Evolutionary conservation across 2,113 vertebrate species (phyloP).

Genomic region (Paedocypris sp.): DNA sequence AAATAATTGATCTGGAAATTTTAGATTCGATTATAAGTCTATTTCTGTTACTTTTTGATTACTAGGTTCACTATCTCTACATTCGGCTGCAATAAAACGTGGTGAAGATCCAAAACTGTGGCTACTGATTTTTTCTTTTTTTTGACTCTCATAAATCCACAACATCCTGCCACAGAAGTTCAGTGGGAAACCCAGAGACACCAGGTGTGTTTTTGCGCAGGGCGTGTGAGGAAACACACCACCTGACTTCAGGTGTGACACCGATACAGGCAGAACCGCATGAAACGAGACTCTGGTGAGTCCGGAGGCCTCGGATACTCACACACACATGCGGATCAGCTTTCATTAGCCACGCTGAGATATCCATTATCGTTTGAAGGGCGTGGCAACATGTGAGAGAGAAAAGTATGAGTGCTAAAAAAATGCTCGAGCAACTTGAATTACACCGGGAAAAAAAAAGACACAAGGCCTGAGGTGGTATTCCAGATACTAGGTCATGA

Average conservation of each 20-base stretch:
- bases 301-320: conserved; percentile 1
- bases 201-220: not conserved
- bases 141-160: conserved; percentile 10
- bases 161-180: conserved; percentile 17
- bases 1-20: no score
- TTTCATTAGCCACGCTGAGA: conserved; percentile 18
- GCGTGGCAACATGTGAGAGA: not conserved
- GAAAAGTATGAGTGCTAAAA: not conserved
- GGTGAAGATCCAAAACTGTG: not conserved
- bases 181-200: not conserved
- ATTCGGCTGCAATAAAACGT: not conserved
- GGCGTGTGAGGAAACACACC: conserved; percentile 3
- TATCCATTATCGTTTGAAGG: conserved; percentile 16
- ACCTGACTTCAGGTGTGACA: conserved; percentile 14
- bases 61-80: no score
- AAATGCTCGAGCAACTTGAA: conserved; percentile 4
- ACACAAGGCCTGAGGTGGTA: not conserved
- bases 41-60: no score
- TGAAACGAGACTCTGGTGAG: conserved; percentile 26
- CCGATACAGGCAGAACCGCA: not conserved
- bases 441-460: not conserved
- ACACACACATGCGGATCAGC: not conserved
- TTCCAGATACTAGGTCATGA: conserved; percentile 12
- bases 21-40: no score
- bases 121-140: conserved; percentile 5